Conservation (phyloP, 1,140 invertebrate species). For the Tribolium castaneum region DNA sequence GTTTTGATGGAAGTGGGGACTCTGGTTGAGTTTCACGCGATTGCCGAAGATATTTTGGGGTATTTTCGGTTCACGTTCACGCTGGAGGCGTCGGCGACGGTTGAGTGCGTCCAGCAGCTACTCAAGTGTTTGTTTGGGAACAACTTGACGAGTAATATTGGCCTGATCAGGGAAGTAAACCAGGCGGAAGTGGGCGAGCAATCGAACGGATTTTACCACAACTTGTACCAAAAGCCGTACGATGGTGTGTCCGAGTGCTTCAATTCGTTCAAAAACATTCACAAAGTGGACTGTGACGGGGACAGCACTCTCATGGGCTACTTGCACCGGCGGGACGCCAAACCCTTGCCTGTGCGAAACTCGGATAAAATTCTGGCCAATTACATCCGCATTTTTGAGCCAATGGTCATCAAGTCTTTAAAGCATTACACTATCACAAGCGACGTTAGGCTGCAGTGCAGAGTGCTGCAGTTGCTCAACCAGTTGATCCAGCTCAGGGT, state of each 20-base stretch:
- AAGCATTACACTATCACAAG: conserved; percentile 92
- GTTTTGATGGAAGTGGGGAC: conserved; percentile 82
- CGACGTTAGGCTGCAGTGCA: conserved; percentile 79
- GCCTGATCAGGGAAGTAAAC: conserved; percentile 16
- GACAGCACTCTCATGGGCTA: conserved; percentile 62
- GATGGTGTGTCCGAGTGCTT: conserved; percentile 56
- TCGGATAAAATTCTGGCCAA: conserved; percentile 77
- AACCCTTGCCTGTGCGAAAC: conserved; percentile 63
- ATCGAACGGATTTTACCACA: conserved; percentile 57
- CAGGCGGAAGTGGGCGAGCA: background rate
- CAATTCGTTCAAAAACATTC: conserved; percentile 54
- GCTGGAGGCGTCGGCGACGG: conserved; percentile 76
- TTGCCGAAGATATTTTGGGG: conserved; percentile 84
- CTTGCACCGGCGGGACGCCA: conserved; percentile 65
- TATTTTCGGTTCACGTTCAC: conserved; percentile 80
- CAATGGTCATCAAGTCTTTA: conserved; percentile 87
- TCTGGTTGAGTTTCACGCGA: conserved; percentile 77
- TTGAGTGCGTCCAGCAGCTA: conserved; percentile 85
- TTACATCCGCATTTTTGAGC: conserved; percentile 89
- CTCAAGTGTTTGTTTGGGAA: conserved; percentile 86
- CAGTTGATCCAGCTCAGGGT: conserved; percentile 86
- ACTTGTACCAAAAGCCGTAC: conserved; percentile 59
- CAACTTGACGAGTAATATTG: conserved; percentile 75
- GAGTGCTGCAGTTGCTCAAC: conserved; percentile 82
- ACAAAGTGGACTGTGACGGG: conserved; percentile 57